A percentile compares a stretch with the other conserved stretches of the same genome.
These are phyloP conservation scores for Pelvicachromis taeniatus DNA, from an alignment of 2,113 vertebrate genomes.

Conservation along the genomic window DNA sequence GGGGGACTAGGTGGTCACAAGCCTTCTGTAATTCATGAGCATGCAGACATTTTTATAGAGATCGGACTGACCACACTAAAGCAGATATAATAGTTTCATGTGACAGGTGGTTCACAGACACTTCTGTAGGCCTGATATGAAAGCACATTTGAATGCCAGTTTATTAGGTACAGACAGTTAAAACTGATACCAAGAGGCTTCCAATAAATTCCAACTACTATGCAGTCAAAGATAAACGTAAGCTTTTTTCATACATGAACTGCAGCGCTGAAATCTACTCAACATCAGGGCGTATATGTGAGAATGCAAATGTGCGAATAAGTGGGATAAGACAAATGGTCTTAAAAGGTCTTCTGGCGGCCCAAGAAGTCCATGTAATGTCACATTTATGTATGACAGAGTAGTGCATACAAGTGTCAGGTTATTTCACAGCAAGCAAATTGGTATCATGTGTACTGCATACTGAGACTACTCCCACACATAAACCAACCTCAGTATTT, in stretches of 20 bases:
- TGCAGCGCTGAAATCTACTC: not conserved
- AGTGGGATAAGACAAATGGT: not conserved
- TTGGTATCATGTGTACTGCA: not conserved
- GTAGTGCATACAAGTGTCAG: not conserved
- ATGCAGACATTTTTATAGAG: not conserved
- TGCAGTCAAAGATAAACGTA: not conserved
- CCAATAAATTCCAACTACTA: not conserved
- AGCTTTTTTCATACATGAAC: not conserved
- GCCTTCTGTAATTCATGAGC: not conserved
- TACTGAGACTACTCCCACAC: not conserved
- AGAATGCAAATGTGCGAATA: not conserved
- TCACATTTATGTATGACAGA: not conserved
- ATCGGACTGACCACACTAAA: not conserved
- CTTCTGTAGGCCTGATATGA: not conserved
- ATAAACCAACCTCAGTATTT: not conserved
- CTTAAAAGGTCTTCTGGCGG: not conserved
- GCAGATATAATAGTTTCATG: not conserved
- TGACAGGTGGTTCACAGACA: not conserved
- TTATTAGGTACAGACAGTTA: not conserved
- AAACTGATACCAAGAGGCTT: not conserved
- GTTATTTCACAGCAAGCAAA: not conserved
- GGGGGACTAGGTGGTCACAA: not conserved
- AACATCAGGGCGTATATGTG: not conserved
- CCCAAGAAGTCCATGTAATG: not conserved
- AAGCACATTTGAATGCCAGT: accelerated